phyloP scores from a whole-genome alignment of 2,888 invertebrate species.

The Stenotaenia linearis region DNA sequence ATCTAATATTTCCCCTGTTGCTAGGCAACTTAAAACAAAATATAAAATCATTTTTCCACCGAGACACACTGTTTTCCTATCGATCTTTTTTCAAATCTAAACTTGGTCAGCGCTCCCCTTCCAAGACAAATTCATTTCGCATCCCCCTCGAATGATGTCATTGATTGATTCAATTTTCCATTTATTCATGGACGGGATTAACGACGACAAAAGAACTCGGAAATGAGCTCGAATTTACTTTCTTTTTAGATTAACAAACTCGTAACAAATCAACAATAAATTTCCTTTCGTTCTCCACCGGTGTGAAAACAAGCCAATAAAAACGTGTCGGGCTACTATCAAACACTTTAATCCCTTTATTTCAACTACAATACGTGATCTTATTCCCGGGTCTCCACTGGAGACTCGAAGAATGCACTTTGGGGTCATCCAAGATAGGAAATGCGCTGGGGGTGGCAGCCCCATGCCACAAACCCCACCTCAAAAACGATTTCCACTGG shows the following conservation, averaged over 20 bases:
- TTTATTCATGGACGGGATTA: conserved; percentile 21
- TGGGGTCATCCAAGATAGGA: conserved; percentile 5
- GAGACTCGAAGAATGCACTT: conserved; percentile 7
- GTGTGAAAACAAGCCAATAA: neutral
- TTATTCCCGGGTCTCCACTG: neutral
- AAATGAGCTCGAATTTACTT: conserved; percentile 22
- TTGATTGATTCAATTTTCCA: conserved; percentile 17
- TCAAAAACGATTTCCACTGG: conserved; percentile 12
- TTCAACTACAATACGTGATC: neutral
- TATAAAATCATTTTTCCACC: neutral
- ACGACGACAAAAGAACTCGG: neutral
- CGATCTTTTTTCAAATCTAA: neutral
- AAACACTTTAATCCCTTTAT: neutral
- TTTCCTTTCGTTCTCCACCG: neutral
- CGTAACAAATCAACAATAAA: neutral
- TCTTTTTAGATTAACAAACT: conserved; percentile 12
- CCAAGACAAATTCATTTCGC: neutral
- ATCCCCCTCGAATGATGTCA: neutral
- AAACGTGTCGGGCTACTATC: too few relatives aligned
- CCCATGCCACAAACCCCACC: conserved; percentile 7
- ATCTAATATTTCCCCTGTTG: neutral
- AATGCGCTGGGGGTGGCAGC: neutral
- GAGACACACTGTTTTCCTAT: neutral
- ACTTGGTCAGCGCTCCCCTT: neutral
- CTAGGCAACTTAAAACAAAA: neutral